These are phyloP conservation scores for Selenia dentaria DNA, from an alignment of 2,888 invertebrate species.

Conservation along the genomic window DNA sequence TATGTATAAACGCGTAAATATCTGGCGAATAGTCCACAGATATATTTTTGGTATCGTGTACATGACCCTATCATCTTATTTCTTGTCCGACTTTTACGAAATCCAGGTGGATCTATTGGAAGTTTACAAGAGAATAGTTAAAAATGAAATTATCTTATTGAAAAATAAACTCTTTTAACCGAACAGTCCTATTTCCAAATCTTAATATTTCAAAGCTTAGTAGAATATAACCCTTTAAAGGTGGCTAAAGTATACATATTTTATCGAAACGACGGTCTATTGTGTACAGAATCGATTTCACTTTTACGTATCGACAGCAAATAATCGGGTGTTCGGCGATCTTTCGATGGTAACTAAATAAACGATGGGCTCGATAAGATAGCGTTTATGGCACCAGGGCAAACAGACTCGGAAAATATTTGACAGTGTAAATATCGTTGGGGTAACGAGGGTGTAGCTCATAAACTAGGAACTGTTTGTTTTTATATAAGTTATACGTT, in stretches of 20 bases:
- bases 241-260: background rate
- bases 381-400: background rate
- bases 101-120: no score
- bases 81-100: no score
- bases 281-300: slow-evolving; percentile 29
- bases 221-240: background rate
- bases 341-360: slow-evolving; percentile 19
- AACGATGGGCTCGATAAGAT: slow-evolving; percentile 3
- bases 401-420: background rate
- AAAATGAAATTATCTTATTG: no score
- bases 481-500: no score
- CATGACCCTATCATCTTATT: no score
- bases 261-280: slow-evolving; percentile 5
- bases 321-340: slow-evolving; percentile 28
- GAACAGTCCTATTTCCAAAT: no score
- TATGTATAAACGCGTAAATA: no score
- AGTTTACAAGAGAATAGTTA: no score
- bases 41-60: no score
- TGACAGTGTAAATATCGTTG: background rate
- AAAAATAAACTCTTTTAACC: no score
- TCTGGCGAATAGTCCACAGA: no score
- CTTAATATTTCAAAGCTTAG: no score
- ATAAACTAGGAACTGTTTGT: background rate
- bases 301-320: slow-evolving; percentile 26
- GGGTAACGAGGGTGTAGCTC: background rate